Conservation (phyloP, 2,888 invertebrate genomes). For the Agrochola litura region DNA sequence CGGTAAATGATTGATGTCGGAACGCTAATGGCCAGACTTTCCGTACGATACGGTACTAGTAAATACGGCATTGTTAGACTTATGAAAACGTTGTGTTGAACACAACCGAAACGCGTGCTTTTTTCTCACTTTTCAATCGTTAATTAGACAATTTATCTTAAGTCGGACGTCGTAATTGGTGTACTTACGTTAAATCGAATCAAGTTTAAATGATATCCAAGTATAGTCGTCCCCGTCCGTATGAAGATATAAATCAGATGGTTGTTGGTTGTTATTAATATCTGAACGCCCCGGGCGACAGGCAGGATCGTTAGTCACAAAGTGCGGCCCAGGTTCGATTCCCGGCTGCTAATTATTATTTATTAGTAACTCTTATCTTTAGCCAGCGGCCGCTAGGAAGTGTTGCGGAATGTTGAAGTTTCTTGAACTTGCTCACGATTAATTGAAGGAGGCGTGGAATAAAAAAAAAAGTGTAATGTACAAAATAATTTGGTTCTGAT, state of each 20-base stretch:
- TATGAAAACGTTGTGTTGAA: slow-evolving; percentile 34
- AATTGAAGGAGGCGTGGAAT: neutral
- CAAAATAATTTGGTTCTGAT: neutral
- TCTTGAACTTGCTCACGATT: slow-evolving; percentile 43
- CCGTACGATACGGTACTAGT: slow-evolving; percentile 30
- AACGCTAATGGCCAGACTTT: slow-evolving; percentile 45
- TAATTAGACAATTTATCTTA: slow-evolving; percentile 68
- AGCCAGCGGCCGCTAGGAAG: slow-evolving; percentile 75
- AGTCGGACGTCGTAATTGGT: slow-evolving; percentile 61
- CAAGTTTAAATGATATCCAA: slow-evolving; percentile 65
- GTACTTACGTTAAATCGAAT: slow-evolving; percentile 64
- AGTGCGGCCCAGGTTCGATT: slow-evolving; percentile 79
- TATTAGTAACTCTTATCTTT: slow-evolving; percentile 78
- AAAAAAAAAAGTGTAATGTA: neutral
- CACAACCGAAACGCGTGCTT: slow-evolving; percentile 39
- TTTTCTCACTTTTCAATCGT: slow-evolving; percentile 52
- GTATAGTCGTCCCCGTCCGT: slow-evolving; percentile 49
- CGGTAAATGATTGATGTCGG: slow-evolving; percentile 63
- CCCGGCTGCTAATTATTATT: slow-evolving; percentile 84
- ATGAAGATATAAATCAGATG: slow-evolving; percentile 82
- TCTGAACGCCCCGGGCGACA: slow-evolving; percentile 76
- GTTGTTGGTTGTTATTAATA: slow-evolving; percentile 79
- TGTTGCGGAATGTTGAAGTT: slow-evolving; percentile 70
- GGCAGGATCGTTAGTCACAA: slow-evolving; percentile 78
- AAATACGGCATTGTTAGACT: slow-evolving; percentile 30